Base-by-base conservation (phyloP, 2,888 invertebrate species). In the Teleiodes luculella region DNA sequence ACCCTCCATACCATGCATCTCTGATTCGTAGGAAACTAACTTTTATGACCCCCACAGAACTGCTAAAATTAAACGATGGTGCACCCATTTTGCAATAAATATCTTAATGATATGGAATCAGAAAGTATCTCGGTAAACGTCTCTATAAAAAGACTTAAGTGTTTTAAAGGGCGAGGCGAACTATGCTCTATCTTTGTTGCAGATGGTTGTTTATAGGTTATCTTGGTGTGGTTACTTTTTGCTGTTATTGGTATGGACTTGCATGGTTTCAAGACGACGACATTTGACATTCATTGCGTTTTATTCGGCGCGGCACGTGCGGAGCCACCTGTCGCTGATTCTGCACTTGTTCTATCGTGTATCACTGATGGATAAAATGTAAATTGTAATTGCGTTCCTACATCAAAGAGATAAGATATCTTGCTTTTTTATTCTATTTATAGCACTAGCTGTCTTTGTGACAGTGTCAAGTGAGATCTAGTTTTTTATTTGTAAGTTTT, bases 231-330 rank as follows among this genome's bases (percentile, higher is more conserved):
- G 50, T 48, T 50, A 43, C 16, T 41, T 20, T 20, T 49, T 36
- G 49, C 24, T 16, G 47, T 41, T 41, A 8, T 43, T 30, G 52
- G 37, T 50, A 35, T 10, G 53, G 49, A 8, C 13, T 55, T 37
- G 62, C 55, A 57, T 58, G 62, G 66, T 71, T 70, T 56, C 60
- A 68, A 66, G 70, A 69, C 65, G 75, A 74, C 65, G 75, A 74
- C 83, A 83, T 83, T 88, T 86, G 87, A 88, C 88, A 86, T 88
- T 88, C 85, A 89, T 89, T 86, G 86, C 85, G 80, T 86, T 88
- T 82, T 84, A 83, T 86, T 83, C 70, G 78, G 79, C 70, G 63
- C 68, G 78, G 82, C 88, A 88, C 89, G 89, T 87, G 88, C 83
- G 75, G 50, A 72, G 80, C 86, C 89, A 89, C 89, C 89, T 88